Evolutionary conservation across 2,888 invertebrate genomes (phyloP).

Genomic region (Synergus umbraculus): DNA sequence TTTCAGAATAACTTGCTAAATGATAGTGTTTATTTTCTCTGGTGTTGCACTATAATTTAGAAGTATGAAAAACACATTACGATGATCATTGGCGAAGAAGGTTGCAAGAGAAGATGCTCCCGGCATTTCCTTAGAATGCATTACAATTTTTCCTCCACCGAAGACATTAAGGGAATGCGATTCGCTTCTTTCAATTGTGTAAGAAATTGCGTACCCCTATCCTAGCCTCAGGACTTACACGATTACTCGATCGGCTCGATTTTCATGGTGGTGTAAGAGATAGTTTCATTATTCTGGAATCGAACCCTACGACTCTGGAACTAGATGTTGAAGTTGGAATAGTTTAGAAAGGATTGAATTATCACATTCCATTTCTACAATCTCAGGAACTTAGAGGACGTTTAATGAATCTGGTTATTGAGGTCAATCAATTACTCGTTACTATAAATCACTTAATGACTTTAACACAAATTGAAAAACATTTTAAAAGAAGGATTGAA

Average conservation of each 20-base stretch:
- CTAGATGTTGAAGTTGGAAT: slow-evolving; percentile 15
- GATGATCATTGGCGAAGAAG: background rate
- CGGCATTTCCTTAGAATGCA: background rate
- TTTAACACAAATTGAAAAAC: too few relatives aligned
- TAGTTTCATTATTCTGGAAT: slow-evolving; percentile 36
- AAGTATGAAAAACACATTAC: background rate
- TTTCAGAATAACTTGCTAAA: background rate
- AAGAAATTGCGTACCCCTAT: slow-evolving; percentile 33
- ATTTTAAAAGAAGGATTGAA: background rate
- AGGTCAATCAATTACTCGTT: background rate
- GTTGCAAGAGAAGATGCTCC: background rate
- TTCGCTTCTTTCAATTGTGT: slow-evolving; percentile 15
- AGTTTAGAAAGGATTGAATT: slow-evolving; percentile 24
- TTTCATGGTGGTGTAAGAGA: slow-evolving; percentile 32
- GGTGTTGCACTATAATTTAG: background rate
- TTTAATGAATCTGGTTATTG: background rate
- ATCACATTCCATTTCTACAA: background rate
- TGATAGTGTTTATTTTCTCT: background rate
- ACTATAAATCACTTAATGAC: background rate
- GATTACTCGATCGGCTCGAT: slow-evolving; percentile 25
- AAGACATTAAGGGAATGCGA: slow-evolving; percentile 23
- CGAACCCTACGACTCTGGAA: background rate
- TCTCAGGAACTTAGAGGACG: background rate
- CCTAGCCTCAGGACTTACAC: slow-evolving; percentile 24
- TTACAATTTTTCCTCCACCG: background rate